Percentiles rank a stretch among this genome's conserved stretches.
Conservation (phyloP, 2,888 invertebrate genomes). For the Prosopocoilus inquinatus region DNA sequence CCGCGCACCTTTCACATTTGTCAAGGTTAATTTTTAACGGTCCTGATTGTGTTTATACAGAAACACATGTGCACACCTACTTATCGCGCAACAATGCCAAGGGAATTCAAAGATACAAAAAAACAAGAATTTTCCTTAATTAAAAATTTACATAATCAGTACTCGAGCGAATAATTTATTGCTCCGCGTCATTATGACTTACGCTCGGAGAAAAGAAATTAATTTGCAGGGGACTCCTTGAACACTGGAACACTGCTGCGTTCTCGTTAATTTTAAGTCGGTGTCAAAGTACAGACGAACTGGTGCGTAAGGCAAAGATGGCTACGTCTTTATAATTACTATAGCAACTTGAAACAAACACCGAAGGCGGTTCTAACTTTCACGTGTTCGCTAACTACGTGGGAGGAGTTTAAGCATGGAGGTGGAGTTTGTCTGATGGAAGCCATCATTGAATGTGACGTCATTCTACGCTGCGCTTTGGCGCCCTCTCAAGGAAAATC, state of each 20-base stretch:
- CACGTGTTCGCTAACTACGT: slow-evolving; percentile 32
- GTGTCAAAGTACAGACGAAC: slow-evolving; percentile 17
- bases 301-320: slow-evolving; percentile 33
- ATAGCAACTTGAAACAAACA: slow-evolving; percentile 40
- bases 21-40: neutral
- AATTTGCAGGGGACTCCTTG: neutral
- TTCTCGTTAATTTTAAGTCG: too few relatives aligned
- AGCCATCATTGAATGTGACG: slow-evolving; percentile 30
- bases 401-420: slow-evolving; percentile 33
- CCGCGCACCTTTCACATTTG: neutral
- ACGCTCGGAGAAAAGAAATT: too few relatives aligned
- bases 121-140: too few relatives aligned
- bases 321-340: slow-evolving; percentile 36
- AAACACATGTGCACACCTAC: neutral
- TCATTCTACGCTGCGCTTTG: slow-evolving; percentile 24
- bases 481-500: slow-evolving; percentile 25
- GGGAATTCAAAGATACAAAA: too few relatives aligned
- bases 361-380: slow-evolving; percentile 31
- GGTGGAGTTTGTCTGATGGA: slow-evolving; percentile 25
- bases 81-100: neutral
- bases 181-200: too few relatives aligned
- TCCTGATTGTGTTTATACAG: neutral
- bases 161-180: too few relatives aligned
- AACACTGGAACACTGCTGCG: neutral
- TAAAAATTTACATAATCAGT: too few relatives aligned